Percentiles rank a stretch among this genome's conserved stretches.
phyloP scores from a whole-genome alignment of 2,797 vertebrate genomes.

The Catharus ustulatus region DNA sequence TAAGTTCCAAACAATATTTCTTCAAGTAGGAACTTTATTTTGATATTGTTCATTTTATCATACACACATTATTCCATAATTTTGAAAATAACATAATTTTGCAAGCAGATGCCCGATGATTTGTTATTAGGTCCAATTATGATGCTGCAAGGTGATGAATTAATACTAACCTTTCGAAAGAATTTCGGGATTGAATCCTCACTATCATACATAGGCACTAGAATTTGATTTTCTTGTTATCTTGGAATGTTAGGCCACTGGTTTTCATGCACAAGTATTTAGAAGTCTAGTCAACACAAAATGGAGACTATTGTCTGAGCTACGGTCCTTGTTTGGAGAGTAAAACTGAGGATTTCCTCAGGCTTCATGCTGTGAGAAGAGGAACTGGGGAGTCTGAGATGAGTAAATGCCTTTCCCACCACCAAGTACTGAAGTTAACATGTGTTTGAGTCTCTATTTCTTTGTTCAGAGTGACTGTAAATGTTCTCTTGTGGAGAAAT shows the following conservation, averaged over 20 bases:
- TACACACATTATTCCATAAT: background rate
- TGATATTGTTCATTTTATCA: background rate
- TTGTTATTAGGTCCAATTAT: background rate
- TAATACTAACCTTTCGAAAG: background rate
- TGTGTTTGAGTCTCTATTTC: background rate
- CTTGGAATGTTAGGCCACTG: background rate
- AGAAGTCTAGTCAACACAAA: background rate
- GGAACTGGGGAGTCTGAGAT: background rate
- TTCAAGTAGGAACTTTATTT: background rate
- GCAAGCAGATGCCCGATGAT: background rate
- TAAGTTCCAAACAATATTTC: background rate
- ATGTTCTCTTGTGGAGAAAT: background rate
- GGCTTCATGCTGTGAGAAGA: background rate
- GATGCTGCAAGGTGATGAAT: background rate
- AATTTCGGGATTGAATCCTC: background rate
- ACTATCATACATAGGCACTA: background rate
- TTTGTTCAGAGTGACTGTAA: constrained; percentile 31
- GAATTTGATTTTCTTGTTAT: background rate
- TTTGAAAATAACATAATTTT: background rate
- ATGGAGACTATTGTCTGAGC: background rate
- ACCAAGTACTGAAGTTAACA: background rate
- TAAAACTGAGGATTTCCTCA: background rate
- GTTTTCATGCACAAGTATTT: background rate
- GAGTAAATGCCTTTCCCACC: background rate
- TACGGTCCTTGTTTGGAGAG: background rate